Conservation (phyloP, 2,113 vertebrate species). For the Siniperca chuatsi region DNA sequence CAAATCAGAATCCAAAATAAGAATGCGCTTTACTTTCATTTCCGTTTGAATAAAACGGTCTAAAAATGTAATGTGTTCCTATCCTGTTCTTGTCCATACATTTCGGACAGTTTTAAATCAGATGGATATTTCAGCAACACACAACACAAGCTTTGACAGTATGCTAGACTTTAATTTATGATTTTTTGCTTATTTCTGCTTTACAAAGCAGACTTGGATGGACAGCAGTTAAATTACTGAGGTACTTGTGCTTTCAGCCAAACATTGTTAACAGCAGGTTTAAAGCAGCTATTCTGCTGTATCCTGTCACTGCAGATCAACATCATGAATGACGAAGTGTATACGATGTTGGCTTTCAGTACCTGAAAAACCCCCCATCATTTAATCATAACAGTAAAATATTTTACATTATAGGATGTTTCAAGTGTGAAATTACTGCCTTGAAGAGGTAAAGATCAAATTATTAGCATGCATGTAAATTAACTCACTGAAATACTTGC, state of each 20-base stretch:
- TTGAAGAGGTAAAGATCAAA: not conserved
- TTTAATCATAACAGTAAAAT: conserved; percentile 1
- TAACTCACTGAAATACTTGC: not conserved
- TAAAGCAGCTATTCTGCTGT: not conserved
- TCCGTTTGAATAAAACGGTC: too few relatives aligned
- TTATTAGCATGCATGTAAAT: conserved; percentile 1
- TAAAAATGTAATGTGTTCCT: not conserved
- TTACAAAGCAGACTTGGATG: not conserved
- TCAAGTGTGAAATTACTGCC: not conserved
- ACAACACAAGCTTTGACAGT: not conserved
- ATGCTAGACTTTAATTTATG: too few relatives aligned
- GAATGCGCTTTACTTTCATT: not conserved
- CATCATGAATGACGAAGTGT: not conserved
- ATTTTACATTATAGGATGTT: not conserved
- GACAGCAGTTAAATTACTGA: not conserved
- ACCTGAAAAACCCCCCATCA: not conserved
- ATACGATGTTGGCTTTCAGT: not conserved
- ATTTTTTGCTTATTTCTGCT: too few relatives aligned
- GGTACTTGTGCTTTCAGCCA: not conserved
- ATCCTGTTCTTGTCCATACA: not conserved
- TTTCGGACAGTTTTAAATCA: not conserved
- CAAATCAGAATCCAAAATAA: not conserved
- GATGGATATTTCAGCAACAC: not conserved
- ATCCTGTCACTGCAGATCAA: not conserved
- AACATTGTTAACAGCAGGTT: not conserved